Evolutionary conservation across 2,797 vertebrate species (phyloP), one percentile per base, ranked within the genome.

Genomic region (Phrynocephalus forsythii): DNA sequence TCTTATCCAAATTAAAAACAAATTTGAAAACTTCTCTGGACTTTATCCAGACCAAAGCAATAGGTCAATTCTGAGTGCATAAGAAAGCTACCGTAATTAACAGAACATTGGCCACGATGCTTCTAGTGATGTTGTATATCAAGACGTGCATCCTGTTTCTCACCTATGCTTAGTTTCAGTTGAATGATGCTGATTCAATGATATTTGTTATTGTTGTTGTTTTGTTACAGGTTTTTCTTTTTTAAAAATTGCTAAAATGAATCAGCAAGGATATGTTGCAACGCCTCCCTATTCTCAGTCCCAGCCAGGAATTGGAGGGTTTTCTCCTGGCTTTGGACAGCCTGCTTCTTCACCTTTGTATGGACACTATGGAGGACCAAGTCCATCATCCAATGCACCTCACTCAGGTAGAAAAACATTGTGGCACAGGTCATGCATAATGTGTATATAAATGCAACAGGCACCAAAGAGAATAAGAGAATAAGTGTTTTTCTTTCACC

Each of bases 201-300:
- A 69, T 88, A 84, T 84, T 78, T 20, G 5, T 16, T 20, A 71
- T 92, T 78, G 91, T 94, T 7, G 92, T 95, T 92, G 3, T 90
- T 90, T 82, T 87, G 88, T 90, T 73, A 63, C 63, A 86, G 76
- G 76, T 3, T 60, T 0, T 7, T 72, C 83, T 79, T 87, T 87
- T 94, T 94, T 92, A 94, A 96, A 96, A 96, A 95, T 86, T 95
- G 92, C 86, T 89, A 94, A 84, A 90, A 99, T 99, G 99, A 99
- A 98, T 97, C 98, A 99, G 94, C 98, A 99, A 95, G 98, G 98
- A 95, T 99, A 98, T 94, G 98, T 99, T 87, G 97, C 98, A 88
- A 91, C 98, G 84, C 98, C 99, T 86, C 97, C 98, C 0, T 99
- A 98, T 95, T 98, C 99, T 82, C 98, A 99, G 77, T 95, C 98